Evolutionary conservation across 2,888 invertebrate genomes (phyloP), one percentile per base, ranked within the genome.

Genomic region (Arrhopalites spinosus): DNA sequence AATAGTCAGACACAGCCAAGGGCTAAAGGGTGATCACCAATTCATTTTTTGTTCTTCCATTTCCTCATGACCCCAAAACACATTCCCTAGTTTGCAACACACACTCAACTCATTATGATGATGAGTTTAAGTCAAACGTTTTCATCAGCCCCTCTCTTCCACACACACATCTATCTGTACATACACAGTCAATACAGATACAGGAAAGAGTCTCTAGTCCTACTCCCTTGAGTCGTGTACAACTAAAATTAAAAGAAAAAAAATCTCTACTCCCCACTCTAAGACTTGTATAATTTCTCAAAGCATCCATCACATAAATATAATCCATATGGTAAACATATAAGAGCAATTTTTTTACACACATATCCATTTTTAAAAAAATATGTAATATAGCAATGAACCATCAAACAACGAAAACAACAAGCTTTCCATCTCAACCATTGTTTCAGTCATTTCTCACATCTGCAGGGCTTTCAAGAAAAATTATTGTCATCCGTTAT

Each of bases 21-120:
- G 63, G 63, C 63, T 63, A 63, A 63, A 29, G 63, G 63, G 63
- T 63, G 63, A 63, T 63, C 63, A 29, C 63, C 63, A 63, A 63
- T 63, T 63, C 30, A 29, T 63, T 27, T 63, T 27, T n/a, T n/a
- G n/a, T n/a, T n/a, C n/a, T n/a, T n/a, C n/a, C n/a, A n/a, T 59
- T 59, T 63, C 63, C 63, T 63, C 30, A 20, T 63, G 63, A 63
- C 63, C 63, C 63, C 63, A 63, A 63, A 63, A 63, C 59, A 63
- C 17, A 29, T 59, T 59, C 59, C 20, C n/a, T 25, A 2, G 5
- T 36, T 36, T 3, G 11, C 36, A 7, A 5, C 15, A 50, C 50
- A 50, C 50, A 50, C 50, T 8, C 50, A 50, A 13, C 2, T 61
- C 25, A 61, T 61, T 23, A 23, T 61, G 23, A 61, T 61, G 59